Percentiles rank a stretch among this genome's conserved stretches.
Evolutionary conservation across 2,888 invertebrate genomes (phyloP).

Genomic region (Thecophora atra): DNA sequence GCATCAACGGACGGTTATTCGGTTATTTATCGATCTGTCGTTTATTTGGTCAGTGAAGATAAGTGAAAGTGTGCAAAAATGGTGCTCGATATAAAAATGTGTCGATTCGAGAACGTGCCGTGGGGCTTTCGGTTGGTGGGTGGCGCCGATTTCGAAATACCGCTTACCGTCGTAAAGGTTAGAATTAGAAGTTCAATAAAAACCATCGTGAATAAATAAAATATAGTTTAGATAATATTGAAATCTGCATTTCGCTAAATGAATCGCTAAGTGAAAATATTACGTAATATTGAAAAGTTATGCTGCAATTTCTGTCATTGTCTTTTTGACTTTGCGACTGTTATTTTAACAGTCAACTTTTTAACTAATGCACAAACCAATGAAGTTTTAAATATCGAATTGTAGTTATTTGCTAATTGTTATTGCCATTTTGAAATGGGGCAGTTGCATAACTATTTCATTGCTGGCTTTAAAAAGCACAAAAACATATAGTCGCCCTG

Average conservation of each 20-base stretch:
- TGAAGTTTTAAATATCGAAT: no score
- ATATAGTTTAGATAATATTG: neutral
- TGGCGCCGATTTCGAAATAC: slow-evolving; percentile 77
- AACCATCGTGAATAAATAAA: neutral
- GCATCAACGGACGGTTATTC: neutral
- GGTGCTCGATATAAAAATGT: slow-evolving; percentile 76
- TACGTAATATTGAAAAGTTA: no score
- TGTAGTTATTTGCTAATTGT: neutral
- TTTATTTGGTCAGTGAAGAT: no score
- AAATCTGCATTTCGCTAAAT: neutral
- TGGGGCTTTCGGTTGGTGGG: slow-evolving; percentile 85
- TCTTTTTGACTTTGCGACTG: no score
- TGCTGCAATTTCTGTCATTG: no score
- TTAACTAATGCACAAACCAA: no score
- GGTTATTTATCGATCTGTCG: no score
- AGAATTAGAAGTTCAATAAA: slow-evolving; percentile 41
- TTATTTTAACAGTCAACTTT: no score
- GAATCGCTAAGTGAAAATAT: neutral
- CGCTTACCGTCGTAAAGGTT: slow-evolving; percentile 80
- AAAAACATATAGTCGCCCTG: neutral
- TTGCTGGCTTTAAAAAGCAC: neutral
- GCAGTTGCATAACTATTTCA: slow-evolving; percentile 3
- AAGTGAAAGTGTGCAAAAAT: slow-evolving; percentile 65
- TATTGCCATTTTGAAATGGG: neutral
- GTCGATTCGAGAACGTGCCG: slow-evolving; percentile 71